A percentile compares a stretch with the other conserved stretches of the same genome.
These are phyloP conservation scores for Idaea aversata DNA, from an alignment of 2,888 invertebrate genomes.

Conservation along the genomic window DNA sequence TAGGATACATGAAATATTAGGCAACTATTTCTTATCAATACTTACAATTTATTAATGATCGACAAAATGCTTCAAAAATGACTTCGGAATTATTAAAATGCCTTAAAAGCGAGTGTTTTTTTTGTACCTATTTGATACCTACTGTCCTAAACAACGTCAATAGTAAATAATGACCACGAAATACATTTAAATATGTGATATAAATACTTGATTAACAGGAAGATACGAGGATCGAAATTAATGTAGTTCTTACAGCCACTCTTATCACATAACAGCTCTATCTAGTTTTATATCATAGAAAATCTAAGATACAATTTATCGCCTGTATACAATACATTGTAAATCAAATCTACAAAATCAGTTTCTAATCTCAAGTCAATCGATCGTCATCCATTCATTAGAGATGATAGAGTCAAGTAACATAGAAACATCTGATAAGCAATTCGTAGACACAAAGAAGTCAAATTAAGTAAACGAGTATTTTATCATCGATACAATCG, in stretches of 20 bases:
- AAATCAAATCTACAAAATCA: conserved; percentile 68
- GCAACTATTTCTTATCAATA: conserved; percentile 50
- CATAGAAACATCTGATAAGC: conserved; percentile 56
- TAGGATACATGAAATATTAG: conserved; percentile 59
- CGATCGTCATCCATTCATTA: conserved; percentile 20
- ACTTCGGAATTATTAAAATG: conserved; percentile 52
- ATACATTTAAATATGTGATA: conserved; percentile 34
- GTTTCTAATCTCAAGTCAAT: conserved; percentile 49
- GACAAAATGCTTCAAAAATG: conserved; percentile 62
- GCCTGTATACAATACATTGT: conserved; percentile 58
- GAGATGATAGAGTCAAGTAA: conserved; percentile 62
- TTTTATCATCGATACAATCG: conserved; percentile 19
- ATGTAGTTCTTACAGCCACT: conserved; percentile 73
- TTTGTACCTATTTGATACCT: conserved; percentile 72
- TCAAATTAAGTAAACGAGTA: conserved; percentile 23
- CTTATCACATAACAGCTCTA: conserved; percentile 77
- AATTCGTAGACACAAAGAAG: conserved; percentile 3
- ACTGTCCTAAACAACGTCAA: conserved; percentile 44
- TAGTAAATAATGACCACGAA: conserved; percentile 45
- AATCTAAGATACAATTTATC: conserved; percentile 74
- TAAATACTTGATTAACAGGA: conserved; percentile 44
- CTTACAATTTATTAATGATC: conserved; percentile 45
- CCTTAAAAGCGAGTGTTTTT: conserved; percentile 50
- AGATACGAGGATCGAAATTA: conserved; percentile 58
- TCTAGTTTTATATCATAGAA: conserved; percentile 74